A percentile compares a stretch with the other conserved stretches of the same genome.
These are phyloP conservation scores for Gorsachius goisagi DNA, from an alignment of 2,113 vertebrate species.

Conservation along the genomic window DNA sequence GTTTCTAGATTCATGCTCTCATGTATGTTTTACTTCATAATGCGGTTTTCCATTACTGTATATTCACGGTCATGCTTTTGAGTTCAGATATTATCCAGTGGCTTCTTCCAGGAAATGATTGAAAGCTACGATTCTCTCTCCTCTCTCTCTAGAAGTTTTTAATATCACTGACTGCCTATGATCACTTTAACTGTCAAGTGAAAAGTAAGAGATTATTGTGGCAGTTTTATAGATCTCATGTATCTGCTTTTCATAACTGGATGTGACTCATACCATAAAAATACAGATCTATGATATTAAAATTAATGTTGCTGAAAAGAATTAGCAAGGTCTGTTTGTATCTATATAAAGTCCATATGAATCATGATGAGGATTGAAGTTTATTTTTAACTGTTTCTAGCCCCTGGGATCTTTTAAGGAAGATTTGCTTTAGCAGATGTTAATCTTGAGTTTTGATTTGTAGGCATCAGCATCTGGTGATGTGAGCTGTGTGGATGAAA, in stretches of 20 bases:
- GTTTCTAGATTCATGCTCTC: neutral
- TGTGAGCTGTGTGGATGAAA: conserved; percentile 97
- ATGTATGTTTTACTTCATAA: neutral
- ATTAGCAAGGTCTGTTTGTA: neutral
- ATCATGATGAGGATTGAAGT: neutral
- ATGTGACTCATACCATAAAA: conserved; percentile 13
- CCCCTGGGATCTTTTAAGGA: neutral
- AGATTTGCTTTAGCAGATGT: neutral
- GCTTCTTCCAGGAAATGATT: neutral
- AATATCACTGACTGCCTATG: neutral
- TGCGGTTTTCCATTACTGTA: neutral
- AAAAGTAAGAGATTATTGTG: neutral
- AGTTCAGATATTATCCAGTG: neutral
- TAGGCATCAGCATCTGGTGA: conserved; percentile 91
- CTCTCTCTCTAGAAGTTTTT: neutral
- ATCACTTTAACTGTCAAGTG: neutral
- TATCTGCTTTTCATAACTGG: neutral
- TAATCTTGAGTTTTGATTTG: conserved; percentile 54
- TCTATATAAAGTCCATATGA: neutral
- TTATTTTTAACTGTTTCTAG: conserved; percentile 5
- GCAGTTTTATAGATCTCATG: neutral
- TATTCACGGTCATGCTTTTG: neutral
- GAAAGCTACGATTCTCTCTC: neutral
- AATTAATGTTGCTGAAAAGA: neutral
- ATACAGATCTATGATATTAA: neutral